Conservation (phyloP, 2,888 invertebrate species). For the Mactromeris polynyma region DNA sequence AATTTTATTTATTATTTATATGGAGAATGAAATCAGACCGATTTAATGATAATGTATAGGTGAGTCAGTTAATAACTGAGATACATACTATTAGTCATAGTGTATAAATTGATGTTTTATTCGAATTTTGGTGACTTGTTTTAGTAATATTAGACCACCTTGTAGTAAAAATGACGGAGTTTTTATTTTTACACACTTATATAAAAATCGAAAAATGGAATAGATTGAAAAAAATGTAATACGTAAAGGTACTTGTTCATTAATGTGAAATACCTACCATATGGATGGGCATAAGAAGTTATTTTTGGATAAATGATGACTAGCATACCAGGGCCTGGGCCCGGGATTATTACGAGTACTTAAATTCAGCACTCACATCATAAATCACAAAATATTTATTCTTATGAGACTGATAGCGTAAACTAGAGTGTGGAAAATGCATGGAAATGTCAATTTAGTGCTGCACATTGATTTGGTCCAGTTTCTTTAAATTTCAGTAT, state of each 20-base stretch:
- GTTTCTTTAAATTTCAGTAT: no score
- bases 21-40: background rate
- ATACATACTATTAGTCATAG: background rate
- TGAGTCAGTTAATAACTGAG: background rate
- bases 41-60: constrained; percentile 14
- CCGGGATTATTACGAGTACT: no score
- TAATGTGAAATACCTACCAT: background rate
- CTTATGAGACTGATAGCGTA: no score
- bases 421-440: no score
- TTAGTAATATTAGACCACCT: background rate
- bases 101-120: constrained; percentile 9
- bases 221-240: background rate
- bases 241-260: background rate
- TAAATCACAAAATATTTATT: no score
- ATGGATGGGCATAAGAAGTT: no score
- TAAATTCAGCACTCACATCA: no score
- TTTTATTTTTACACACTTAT: background rate
- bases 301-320: no score
- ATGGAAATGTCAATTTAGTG: no score
- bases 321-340: no score
- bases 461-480: no score
- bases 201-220: background rate
- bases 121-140: background rate
- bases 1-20: constrained; percentile 8
- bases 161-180: background rate